Evolutionary conservation across 2,113 vertebrate species (phyloP).

Genomic region (Gambusia affinis): DNA sequence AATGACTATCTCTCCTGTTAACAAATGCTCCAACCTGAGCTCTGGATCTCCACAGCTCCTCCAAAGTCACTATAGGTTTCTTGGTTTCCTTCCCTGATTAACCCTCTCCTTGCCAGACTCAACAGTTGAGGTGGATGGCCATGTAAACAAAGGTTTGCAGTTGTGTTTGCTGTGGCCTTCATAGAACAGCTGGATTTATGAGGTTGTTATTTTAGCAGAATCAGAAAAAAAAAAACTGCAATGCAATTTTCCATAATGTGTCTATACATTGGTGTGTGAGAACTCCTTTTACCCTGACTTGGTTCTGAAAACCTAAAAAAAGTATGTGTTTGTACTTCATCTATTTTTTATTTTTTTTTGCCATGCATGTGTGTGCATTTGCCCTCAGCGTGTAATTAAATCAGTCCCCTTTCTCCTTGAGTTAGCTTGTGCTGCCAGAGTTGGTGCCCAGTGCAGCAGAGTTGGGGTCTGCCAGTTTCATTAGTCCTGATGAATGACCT

Average conservation of each 20-base stretch:
- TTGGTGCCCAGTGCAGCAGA: conserved; percentile 70
- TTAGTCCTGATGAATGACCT: conserved; percentile 79
- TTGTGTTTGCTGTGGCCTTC: neutral
- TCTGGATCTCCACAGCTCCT: neutral
- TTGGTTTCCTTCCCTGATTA: neutral
- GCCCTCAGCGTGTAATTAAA: conserved; percentile 68
- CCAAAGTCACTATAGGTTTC: neutral
- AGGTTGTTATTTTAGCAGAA: neutral
- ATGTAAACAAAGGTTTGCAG: neutral
- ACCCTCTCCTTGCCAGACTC: neutral
- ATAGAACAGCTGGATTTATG: neutral
- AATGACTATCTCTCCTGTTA: neutral
- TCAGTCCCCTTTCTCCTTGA: conserved; percentile 73
- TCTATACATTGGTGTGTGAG: neutral
- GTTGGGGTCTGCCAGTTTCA: conserved; percentile 75
- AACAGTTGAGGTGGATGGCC: neutral
- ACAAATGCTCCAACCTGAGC: neutral
- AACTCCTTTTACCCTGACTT: neutral
- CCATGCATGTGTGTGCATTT: conserved; percentile 16
- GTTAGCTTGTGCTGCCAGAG: conserved; percentile 70
- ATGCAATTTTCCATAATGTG: neutral
- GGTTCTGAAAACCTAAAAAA: neutral
- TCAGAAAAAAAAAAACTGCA: neutral
- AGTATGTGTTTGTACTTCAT: neutral
- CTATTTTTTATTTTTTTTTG: neutral